A percentile compares a stretch with the other conserved stretches of the same genome.
Conservation (phyloP, 2,797 vertebrate species). For the Fratercula arctica region DNA sequence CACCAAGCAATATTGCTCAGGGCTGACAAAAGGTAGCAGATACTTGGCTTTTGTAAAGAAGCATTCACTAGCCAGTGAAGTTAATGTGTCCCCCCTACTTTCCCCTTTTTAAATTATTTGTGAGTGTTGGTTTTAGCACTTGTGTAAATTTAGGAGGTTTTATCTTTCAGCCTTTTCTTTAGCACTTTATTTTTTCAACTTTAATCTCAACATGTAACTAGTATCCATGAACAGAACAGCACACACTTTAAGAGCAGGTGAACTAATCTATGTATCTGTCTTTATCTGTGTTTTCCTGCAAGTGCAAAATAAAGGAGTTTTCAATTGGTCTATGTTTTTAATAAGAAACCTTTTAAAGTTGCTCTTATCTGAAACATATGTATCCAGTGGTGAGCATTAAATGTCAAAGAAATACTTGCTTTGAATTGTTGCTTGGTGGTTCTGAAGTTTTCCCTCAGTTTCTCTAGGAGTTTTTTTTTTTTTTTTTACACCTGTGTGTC, state of each 20-base stretch:
- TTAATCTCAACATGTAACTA: neutral
- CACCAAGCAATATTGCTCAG: neutral
- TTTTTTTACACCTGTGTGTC: neutral
- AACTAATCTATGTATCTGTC: neutral
- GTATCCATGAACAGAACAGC: neutral
- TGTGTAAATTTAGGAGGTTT: neutral
- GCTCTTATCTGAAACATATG: neutral
- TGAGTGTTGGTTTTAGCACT: neutral
- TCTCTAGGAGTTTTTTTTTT: neutral
- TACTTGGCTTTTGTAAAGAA: neutral
- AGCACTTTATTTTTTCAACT: neutral
- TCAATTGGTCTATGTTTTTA: neutral
- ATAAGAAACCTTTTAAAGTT: neutral
- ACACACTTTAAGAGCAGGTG: neutral
- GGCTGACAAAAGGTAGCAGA: neutral
- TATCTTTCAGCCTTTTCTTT: neutral
- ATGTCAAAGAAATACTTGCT: neutral
- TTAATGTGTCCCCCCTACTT: neutral
- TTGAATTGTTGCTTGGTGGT: neutral
- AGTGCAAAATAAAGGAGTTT: constrained; percentile 15
- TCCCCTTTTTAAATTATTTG: neutral
- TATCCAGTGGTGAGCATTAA: neutral
- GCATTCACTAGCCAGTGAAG: neutral
- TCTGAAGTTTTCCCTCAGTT: neutral
- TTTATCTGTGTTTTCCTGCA: constrained; percentile 9